Evolutionary conservation across 1,140 invertebrate genomes (phyloP), one percentile per base, ranked within the genome.

Genomic region (Luehdorfia chinensis): DNA sequence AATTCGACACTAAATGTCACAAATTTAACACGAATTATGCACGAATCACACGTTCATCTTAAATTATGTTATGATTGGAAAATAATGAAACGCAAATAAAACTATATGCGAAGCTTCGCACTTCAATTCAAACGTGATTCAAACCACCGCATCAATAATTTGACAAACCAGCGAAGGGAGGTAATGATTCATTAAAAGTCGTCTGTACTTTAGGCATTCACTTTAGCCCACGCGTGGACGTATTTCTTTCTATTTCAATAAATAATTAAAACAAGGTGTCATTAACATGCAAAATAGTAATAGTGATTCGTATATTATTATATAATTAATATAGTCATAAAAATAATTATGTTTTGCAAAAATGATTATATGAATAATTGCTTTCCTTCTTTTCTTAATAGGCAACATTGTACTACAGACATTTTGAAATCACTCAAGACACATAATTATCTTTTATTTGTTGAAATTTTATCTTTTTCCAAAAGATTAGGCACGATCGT

Each of bases 111-210:
- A 65, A 74, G 75, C 73, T 78, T 73, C 73, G 70, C 70, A 84
- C 68, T 72, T 66, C 69, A 80, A 83, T 84, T 86, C 79, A 86
- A 84, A 85, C 79, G 76, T 84, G 78, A 83, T 86, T 86, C 79
- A 86, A 84, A 85, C 81, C 78, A 85, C 81, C 81, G 81, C 81
- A 85, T 85, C 81, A 83, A 85, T 85, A 84, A 75, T 77, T 66
- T 85, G 81, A 85, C 79, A 84, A 80, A 78, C 69, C 60, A 71
- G 65, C 54, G 55, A 56, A 46, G 48, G 49, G 44, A 8, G 13
- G 70, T 46, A 74, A 59, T 52, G 55, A 43, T 53, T 59, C 50
- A 66, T 80, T 85, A 55, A 6, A 59, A 46, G 37, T 57, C 71
- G 81, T 80, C 81, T 81, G 81, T 85, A 85, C 52, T 48, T 56